These are phyloP conservation scores for Noctua janthina DNA, from an alignment of 2,888 invertebrate genomes.

Conservation along the genomic window DNA sequence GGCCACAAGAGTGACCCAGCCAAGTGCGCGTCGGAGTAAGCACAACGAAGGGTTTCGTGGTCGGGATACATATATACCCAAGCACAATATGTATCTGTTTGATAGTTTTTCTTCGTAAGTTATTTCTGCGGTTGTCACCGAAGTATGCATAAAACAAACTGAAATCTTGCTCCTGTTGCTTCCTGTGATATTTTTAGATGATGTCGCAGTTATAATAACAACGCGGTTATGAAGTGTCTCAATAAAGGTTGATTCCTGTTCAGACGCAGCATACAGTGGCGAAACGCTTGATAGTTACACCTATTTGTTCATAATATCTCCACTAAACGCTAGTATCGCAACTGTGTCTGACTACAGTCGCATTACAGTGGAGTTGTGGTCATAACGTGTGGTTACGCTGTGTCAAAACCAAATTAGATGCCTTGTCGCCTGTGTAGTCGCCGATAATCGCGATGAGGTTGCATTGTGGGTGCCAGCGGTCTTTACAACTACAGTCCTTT, in stretches of 20 bases:
- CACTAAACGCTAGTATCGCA: background rate
- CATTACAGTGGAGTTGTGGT: constrained; percentile 28
- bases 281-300: background rate
- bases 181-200: too few species aligned
- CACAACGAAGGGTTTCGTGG: background rate
- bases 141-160: background rate
- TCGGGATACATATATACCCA: background rate
- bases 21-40: background rate
- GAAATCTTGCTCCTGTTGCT: too few species aligned
- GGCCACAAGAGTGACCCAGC: background rate
- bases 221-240: background rate
- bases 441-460: constrained; percentile 20
- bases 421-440: background rate
- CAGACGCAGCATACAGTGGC: background rate
- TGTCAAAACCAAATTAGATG: constrained; percentile 36
- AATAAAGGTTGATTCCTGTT: background rate
- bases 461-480: constrained; percentile 3
- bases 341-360: background rate
- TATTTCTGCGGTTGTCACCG: background rate
- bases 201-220: background rate
- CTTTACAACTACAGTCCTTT: background rate
- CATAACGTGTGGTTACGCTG: constrained; percentile 19
- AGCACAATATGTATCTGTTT: background rate
- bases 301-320: background rate
- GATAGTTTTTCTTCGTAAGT: background rate